phyloP scores from a whole-genome alignment of 2,888 invertebrate genomes.

The Meloe dianella region DNA sequence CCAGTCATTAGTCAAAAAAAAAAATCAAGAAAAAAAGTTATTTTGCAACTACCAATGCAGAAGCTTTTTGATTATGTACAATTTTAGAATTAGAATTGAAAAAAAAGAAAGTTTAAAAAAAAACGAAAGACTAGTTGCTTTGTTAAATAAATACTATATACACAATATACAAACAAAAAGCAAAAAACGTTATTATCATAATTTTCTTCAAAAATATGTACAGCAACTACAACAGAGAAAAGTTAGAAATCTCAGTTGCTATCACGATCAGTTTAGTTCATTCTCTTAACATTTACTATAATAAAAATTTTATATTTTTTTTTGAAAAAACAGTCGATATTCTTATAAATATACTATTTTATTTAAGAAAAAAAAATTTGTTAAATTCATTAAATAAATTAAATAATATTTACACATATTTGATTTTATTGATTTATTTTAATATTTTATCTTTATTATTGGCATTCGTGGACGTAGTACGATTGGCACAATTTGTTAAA shows the following conservation, averaged over 20 bases:
- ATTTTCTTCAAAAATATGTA: constrained; percentile 32
- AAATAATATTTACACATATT: constrained; percentile 22
- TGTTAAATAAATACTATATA: constrained; percentile 47
- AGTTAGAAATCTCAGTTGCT: constrained; percentile 49
- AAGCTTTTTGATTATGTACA: constrained; percentile 36
- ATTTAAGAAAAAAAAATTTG: not conserved
- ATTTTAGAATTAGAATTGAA: constrained; percentile 45
- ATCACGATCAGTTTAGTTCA: constrained; percentile 45
- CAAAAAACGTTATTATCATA: constrained; percentile 35
- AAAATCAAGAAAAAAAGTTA: constrained; percentile 35
- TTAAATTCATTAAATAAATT: constrained; percentile 14
- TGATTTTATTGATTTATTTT: constrained; percentile 22
- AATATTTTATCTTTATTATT: constrained; percentile 47
- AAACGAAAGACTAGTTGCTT: constrained; percentile 50
- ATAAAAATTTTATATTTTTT: constrained; percentile 39
- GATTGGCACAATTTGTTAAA: constrained; percentile 53
- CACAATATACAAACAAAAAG: constrained; percentile 42
- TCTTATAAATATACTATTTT: constrained; percentile 14
- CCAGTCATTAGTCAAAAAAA: constrained; percentile 51
- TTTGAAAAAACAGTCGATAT: constrained; percentile 32
- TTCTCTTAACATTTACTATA: constrained; percentile 29
- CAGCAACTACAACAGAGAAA: constrained; percentile 46
- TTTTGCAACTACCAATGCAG: constrained; percentile 43
- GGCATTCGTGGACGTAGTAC: constrained; percentile 55
- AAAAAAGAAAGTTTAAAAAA: constrained; percentile 33